Conservation (phyloP, 2,888 invertebrate genomes). For the Ceramica pisi region DNA sequence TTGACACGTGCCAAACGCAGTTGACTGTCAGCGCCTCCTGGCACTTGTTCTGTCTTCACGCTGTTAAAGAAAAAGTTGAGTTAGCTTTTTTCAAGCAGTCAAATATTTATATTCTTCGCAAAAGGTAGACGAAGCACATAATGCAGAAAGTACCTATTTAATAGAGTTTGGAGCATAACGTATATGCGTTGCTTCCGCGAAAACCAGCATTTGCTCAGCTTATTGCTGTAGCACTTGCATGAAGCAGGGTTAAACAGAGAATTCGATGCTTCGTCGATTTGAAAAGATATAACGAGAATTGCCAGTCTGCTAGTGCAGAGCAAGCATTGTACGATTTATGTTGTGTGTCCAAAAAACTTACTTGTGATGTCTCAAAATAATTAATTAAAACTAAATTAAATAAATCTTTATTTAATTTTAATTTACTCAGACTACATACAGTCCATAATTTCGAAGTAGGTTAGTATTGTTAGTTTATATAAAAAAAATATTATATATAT, state of each 20-base stretch:
- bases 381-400: too few species aligned
- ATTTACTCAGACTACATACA: too few species aligned
- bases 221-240: background rate
- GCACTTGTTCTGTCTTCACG: conserved; percentile 87
- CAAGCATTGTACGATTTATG: background rate
- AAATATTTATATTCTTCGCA: background rate
- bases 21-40: conserved; percentile 88
- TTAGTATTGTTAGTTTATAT: too few species aligned
- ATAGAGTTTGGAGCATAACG: too few species aligned
- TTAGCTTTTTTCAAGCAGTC: background rate
- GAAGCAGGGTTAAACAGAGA: background rate
- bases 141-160: too few species aligned
- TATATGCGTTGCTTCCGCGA: background rate
- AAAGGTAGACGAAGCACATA: too few species aligned
- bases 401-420: too few species aligned
- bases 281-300: too few species aligned
- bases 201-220: background rate
- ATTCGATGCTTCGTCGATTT: too few species aligned
- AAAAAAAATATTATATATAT: too few species aligned
- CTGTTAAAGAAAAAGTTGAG: conserved; percentile 67
- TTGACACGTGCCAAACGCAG: conserved; percentile 86
- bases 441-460: too few species aligned
- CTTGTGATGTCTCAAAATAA: background rate
- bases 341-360: background rate
- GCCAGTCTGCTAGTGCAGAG: too few species aligned